Conservation (phyloP, 1,140 invertebrate genomes). For the Diorhabda elongata region DNA sequence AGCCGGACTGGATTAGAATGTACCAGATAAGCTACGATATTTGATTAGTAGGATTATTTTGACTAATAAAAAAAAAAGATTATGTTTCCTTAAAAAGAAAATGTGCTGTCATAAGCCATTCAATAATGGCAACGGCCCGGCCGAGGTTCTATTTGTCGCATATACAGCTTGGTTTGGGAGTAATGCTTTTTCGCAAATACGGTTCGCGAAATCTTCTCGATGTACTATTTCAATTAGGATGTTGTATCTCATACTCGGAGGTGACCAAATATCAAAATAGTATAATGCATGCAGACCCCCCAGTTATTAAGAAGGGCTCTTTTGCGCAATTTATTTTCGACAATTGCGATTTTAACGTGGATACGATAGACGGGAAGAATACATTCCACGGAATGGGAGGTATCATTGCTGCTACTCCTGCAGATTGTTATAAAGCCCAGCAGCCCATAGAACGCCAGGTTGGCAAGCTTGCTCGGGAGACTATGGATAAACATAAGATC, state of each 20-base stretch:
- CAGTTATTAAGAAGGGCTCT: not conserved
- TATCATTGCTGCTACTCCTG: not conserved
- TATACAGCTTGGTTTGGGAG: not conserved
- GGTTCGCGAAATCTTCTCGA: not conserved
- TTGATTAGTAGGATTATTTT: not conserved
- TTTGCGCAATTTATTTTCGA: not conserved
- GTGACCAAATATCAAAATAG: not conserved
- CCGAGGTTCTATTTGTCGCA: not conserved
- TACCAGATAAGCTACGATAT: not conserved
- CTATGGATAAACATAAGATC: too few relatives aligned
- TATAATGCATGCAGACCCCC: not conserved
- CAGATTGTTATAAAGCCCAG: too few relatives aligned
- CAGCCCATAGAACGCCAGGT: too few relatives aligned
- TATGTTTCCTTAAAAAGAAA: not conserved
- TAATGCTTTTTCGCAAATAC: not conserved
- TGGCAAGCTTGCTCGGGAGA: too few relatives aligned
- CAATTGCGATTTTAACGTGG: not conserved
- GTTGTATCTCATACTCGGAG: not conserved
- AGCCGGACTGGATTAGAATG: not conserved
- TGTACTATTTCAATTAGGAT: not conserved
- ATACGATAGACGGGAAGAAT: not conserved
- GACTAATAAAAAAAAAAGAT: not conserved
- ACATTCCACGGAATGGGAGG: not conserved
- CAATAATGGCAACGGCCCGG: not conserved
- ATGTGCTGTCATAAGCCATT: not conserved